Percentiles rank a stretch among this genome's conserved stretches.
Conservation (phyloP, 23 tunicate genomes). For the Styela clava region DNA sequence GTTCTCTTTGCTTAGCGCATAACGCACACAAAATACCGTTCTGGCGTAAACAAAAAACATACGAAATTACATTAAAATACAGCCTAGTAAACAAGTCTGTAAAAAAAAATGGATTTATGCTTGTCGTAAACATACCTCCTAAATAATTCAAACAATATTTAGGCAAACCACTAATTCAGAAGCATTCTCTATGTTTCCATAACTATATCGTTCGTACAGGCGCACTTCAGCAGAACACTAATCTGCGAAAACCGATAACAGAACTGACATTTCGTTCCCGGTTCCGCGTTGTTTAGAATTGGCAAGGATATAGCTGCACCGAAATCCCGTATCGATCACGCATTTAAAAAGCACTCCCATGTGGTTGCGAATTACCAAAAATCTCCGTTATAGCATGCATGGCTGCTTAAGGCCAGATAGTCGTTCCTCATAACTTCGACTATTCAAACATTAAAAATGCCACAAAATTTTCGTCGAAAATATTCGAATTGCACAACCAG, state of each 20-base stretch:
- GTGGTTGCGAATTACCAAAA: background rate
- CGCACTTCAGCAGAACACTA: no score
- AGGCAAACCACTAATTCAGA: no score
- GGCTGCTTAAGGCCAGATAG: no score
- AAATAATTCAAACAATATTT: no score
- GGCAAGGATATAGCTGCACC: background rate
- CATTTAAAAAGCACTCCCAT: background rate
- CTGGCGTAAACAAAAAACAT: background rate
- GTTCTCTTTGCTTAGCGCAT: conserved; percentile 70
- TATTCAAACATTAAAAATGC: no score
- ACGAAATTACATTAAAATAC: background rate
- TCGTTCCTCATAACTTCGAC: no score
- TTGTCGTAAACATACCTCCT: background rate
- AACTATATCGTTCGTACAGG: no score
- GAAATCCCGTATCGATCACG: background rate
- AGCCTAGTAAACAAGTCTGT: background rate
- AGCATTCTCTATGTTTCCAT: no score
- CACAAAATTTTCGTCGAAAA: no score
- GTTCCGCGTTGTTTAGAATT: background rate
- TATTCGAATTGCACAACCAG: no score
- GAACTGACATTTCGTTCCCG: background rate
- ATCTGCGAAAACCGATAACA: background rate
- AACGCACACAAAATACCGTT: conserved; percentile 37
- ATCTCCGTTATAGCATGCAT: background rate
- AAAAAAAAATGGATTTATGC: background rate